These are phyloP conservation scores for Ceratina australensis DNA, from an alignment of 1,140 invertebrate species.

Conservation along the genomic window DNA sequence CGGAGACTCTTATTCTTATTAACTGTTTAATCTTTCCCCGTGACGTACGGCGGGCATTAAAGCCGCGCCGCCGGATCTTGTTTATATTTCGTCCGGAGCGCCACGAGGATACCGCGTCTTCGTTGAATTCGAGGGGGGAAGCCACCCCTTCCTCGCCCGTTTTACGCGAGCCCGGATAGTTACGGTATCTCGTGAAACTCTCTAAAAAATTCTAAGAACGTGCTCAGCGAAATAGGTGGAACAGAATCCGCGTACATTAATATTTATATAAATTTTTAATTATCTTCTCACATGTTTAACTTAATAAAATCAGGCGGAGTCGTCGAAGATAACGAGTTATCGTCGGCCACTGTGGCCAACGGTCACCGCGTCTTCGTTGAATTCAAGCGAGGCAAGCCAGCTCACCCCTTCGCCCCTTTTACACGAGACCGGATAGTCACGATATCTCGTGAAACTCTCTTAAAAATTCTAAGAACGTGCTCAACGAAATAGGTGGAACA, in stretches of 20 bases:
- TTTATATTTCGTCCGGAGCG: conserved; percentile 75
- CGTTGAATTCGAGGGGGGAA: conserved; percentile 41
- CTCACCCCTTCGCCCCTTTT: not conserved
- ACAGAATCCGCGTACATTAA: not conserved
- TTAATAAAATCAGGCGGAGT: not conserved
- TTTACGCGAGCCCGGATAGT: conserved; percentile 1
- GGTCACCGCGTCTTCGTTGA: conserved; percentile 60
- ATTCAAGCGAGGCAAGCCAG: conserved; percentile 28
- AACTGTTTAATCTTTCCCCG: conserved; percentile 80
- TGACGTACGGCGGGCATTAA: conserved; percentile 77
- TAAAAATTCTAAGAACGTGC: not conserved
- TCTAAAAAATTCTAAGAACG: not conserved
- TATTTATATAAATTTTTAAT: not conserved
- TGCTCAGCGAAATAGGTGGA: not conserved
- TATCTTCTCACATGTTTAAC: too few relatives aligned
- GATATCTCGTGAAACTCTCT: conserved; percentile 5
- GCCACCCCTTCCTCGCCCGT: not conserved
- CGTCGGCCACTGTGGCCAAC: too few relatives aligned
- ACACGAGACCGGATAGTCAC: not conserved
- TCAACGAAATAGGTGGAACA: not conserved
- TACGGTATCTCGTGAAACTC: conserved; percentile 12
- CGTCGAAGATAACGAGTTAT: conserved; percentile 3
- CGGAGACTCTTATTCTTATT: conserved; percentile 80
- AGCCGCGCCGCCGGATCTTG: conserved; percentile 67
- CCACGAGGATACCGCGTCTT: conserved; percentile 63